Conservation (phyloP, 2,888 invertebrate genomes). For the Chrysotoxum bicinctum region DNA sequence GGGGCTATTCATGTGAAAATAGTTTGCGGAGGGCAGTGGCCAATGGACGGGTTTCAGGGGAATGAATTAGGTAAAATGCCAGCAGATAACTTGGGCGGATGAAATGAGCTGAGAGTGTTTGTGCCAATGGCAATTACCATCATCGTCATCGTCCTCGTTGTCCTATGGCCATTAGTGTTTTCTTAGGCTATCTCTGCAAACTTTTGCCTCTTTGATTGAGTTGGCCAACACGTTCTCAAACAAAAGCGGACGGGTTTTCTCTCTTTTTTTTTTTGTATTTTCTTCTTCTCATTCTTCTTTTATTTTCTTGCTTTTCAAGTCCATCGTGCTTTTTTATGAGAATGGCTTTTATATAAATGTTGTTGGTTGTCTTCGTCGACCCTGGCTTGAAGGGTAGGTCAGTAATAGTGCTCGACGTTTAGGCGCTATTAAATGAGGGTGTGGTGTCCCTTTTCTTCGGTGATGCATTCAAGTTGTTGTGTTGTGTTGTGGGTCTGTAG, state of each 20-base stretch:
- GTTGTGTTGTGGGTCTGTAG: not conserved
- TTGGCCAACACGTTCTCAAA: constrained; percentile 31
- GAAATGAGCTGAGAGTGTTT: constrained; percentile 65
- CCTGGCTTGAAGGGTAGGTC: constrained; percentile 45
- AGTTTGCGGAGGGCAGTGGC: not conserved
- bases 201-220: constrained; percentile 54
- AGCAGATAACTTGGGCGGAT: constrained; percentile 51
- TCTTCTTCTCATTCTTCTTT: not conserved
- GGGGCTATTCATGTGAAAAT: constrained; percentile 47
- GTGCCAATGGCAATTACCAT: constrained; percentile 66
- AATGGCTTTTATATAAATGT: constrained; percentile 52
- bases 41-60: no score
- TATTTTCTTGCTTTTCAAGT: not conserved
- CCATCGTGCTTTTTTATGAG: constrained; percentile 3
- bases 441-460: constrained; percentile 14
- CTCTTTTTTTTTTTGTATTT: not conserved
- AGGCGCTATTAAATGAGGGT: constrained; percentile 2
- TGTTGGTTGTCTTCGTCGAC: not conserved
- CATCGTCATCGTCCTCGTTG: constrained; percentile 14
- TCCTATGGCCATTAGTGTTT: constrained; percentile 51
- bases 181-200: constrained; percentile 29
- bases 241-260: constrained; percentile 1
- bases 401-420: constrained; percentile 42
- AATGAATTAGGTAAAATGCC: constrained; percentile 30
- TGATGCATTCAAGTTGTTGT: not conserved